Evolutionary conservation across 1,140 invertebrate species (phyloP).

Genomic region (Theocolax elegans): DNA sequence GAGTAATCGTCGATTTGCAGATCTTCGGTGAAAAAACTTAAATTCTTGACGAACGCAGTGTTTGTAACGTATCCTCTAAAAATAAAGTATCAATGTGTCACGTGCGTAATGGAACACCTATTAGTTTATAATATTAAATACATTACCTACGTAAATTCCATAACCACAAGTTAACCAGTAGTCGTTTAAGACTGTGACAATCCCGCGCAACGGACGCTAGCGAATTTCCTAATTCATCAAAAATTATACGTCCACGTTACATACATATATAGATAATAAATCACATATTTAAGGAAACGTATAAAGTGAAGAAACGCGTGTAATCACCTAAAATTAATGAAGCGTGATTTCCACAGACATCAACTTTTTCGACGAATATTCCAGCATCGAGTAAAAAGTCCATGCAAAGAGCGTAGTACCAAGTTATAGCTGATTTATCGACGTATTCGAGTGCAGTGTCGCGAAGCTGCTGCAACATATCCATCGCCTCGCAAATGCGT

Average conservation of each 20-base stretch:
- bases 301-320: not conserved
- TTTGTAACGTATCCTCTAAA: slow-evolving; percentile 31
- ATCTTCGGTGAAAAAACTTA: slow-evolving; percentile 9
- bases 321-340: slow-evolving; percentile 40
- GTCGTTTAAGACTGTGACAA: slow-evolving; percentile 39
- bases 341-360: slow-evolving; percentile 42
- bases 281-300: too few species aligned
- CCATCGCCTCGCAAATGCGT: slow-evolving; percentile 45
- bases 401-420: slow-evolving; percentile 55
- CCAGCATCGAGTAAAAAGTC: slow-evolving; percentile 50
- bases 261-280: too few species aligned
- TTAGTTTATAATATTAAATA: not conserved
- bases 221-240: slow-evolving; percentile 1
- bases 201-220: slow-evolving; percentile 43
- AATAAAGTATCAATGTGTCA: not conserved
- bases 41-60: not conserved
- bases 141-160: slow-evolving; percentile 53
- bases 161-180: slow-evolving; percentile 41
- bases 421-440: slow-evolving; percentile 52
- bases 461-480: slow-evolving; percentile 47
- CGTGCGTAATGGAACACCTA: not conserved
- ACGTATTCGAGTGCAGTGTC: slow-evolving; percentile 42
- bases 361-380: slow-evolving; percentile 48
- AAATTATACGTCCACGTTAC: not conserved
- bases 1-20: slow-evolving; percentile 31